Conservation (phyloP, 1,140 invertebrate genomes). For the Xylocopa sonorina region DNA sequence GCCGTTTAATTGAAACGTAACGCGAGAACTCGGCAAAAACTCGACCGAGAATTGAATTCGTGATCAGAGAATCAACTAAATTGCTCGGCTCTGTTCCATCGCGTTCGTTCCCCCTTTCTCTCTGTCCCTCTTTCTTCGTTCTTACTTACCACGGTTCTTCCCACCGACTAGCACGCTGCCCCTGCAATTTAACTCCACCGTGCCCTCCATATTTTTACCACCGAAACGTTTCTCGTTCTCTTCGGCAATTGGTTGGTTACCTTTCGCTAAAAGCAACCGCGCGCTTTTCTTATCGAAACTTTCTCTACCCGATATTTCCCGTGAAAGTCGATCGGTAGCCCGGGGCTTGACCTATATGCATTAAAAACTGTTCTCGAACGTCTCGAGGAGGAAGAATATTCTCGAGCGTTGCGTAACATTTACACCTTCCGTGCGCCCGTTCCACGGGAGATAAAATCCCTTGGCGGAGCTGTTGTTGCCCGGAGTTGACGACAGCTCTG, state of each 20-base stretch:
- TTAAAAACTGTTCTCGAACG: neutral
- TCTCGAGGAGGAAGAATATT: neutral
- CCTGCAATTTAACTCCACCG: neutral
- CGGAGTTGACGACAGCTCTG: neutral
- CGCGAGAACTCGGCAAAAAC: neutral
- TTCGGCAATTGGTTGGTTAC: neutral
- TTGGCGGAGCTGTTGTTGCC: neutral
- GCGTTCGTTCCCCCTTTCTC: neutral
- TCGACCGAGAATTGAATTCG: constrained; percentile 23
- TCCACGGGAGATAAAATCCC: constrained; percentile 26
- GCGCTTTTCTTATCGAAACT: neutral
- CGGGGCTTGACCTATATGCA: neutral
- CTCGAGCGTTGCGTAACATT: constrained; percentile 10
- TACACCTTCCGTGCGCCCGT: neutral
- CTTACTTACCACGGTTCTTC: too few species aligned
- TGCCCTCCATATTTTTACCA: neutral
- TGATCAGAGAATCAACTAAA: constrained; percentile 25
- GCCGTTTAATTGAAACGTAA: constrained; percentile 34
- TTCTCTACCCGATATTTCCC: neutral
- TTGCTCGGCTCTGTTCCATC: neutral
- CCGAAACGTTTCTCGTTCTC: neutral
- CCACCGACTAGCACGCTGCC: accelerated
- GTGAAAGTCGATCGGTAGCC: neutral
- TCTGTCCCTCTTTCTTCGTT: neutral
- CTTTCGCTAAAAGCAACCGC: neutral